Evolutionary conservation across 2,888 invertebrate genomes (phyloP).

Genomic region (Rhagophthalmus giganteus): DNA sequence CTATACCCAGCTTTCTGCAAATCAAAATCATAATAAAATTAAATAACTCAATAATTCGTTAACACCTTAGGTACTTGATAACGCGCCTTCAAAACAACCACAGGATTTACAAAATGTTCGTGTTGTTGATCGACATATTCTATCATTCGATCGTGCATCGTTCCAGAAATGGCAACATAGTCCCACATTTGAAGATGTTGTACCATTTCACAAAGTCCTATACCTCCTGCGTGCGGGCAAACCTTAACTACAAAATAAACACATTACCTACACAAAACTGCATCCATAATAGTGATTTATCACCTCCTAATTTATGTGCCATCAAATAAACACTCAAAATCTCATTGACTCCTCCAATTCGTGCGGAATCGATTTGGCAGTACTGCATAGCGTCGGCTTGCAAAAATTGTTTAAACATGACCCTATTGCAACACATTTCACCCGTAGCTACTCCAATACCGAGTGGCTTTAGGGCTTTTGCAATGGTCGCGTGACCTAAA

Average conservation of each 20-base stretch:
- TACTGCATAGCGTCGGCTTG: conserved; percentile 79
- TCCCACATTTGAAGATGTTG: conserved; percentile 92
- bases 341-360: conserved; percentile 88
- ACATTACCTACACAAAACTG: conserved; percentile 1
- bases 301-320: conserved; percentile 83
- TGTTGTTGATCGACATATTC: conserved; percentile 91
- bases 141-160: conserved; percentile 71
- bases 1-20: conserved; percentile 77
- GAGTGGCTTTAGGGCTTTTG: conserved; percentile 70
- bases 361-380: conserved; percentile 88
- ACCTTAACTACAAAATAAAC: conserved; percentile 67
- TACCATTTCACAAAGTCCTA: conserved; percentile 91
- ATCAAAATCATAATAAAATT: too few relatives aligned
- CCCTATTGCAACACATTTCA: conserved; percentile 89
- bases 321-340: conserved; percentile 84
- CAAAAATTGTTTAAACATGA: conserved; percentile 90
- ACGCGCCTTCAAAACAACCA: conserved; percentile 67
- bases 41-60: too few relatives aligned
- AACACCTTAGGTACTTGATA: conserved; percentile 76
- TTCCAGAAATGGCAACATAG: conserved; percentile 72
- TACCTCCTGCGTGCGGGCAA: conserved; percentile 94
- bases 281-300: conserved; percentile 7
- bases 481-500: conserved; percentile 80
- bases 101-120: conserved; percentile 81
- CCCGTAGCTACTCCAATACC: conserved; percentile 89